A percentile compares a stretch with the other conserved stretches of the same genome.
phyloP scores from a whole-genome alignment of 2,113 vertebrate species.

The Hystrix cristata region DNA sequence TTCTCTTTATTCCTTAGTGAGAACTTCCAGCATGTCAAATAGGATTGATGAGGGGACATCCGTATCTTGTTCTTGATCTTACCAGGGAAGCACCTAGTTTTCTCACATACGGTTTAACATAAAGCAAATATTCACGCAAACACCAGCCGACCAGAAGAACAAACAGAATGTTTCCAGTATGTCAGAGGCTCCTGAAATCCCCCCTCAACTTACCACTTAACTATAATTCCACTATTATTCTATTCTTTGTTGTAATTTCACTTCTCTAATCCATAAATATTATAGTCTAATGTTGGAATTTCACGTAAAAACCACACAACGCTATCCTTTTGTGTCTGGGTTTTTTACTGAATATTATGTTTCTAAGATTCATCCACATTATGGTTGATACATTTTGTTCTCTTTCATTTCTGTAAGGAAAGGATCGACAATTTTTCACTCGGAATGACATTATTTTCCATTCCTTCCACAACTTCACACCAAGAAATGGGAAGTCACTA shows the following conservation, averaged over 20 bases:
- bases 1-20: background rate
- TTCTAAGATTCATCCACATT: background rate
- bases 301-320: background rate
- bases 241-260: background rate
- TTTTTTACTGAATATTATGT: background rate
- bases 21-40: background rate
- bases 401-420: background rate
- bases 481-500: background rate
- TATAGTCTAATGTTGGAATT: background rate
- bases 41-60: background rate
- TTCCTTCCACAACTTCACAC: background rate
- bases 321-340: background rate
- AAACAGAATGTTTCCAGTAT: background rate
- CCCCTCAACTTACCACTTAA: background rate
- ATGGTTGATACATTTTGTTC: background rate
- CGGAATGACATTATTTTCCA: background rate
- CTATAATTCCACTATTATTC: background rate
- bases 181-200: background rate
- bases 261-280: background rate
- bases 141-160: background rate
- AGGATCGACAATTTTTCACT: background rate
- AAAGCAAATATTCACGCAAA: constrained; percentile 2
- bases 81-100: constrained; percentile 2
- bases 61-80: background rate
- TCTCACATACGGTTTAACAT: background rate